Base-by-base conservation (phyloP, 2,797 vertebrate species). In the Acrossocheilus wenchowensis region DNA sequence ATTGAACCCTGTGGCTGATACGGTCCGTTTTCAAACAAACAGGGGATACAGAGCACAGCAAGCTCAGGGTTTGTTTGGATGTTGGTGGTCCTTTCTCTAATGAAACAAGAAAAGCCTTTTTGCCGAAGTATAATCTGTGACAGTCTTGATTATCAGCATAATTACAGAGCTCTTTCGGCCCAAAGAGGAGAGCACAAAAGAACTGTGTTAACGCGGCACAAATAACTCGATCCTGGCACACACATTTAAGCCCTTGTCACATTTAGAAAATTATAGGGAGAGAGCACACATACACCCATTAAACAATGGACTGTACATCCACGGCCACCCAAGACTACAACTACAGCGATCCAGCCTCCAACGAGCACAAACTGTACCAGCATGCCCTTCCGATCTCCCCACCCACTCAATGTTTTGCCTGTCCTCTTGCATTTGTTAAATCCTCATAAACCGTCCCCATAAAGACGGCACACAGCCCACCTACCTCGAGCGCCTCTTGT, bases 351-450 rank as follows among this genome's bases (percentile, higher is more conserved):
- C 21, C 54, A 57, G 54, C 54, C 54, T 89, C 87, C 91, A 94
- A 93, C 91, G 93, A 94, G 93, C 91, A 92, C 91, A 91, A 90
- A 93, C 92, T 94, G 93, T 94, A 94, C 94, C 91, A 90, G 57
- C 9, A 3, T n/a, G 57, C 57, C 57, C 57, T 60, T 60, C 57
- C 57, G 57, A 60, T 77, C 74, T 74, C 87, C 78, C 14, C 62
- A 36, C 88, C 92, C 91, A 88, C 92, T 93, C 91, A 94, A 93
- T 94, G 92, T 91, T 94, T 92, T 92, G 94, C 93, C 93, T 95
- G 95, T 96, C 95, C 92, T 92, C 94, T 94, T 91, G 92, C 91
- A 94, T 95, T 95, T 95, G 94, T 94, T 94, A 94, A 94, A 91
- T 92, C 91, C 91, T 92, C 88, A 92, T 94, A 94, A 93, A 94